Base-by-base conservation (phyloP, 2,797 vertebrate genomes). In the Morelia viridis region DNA sequence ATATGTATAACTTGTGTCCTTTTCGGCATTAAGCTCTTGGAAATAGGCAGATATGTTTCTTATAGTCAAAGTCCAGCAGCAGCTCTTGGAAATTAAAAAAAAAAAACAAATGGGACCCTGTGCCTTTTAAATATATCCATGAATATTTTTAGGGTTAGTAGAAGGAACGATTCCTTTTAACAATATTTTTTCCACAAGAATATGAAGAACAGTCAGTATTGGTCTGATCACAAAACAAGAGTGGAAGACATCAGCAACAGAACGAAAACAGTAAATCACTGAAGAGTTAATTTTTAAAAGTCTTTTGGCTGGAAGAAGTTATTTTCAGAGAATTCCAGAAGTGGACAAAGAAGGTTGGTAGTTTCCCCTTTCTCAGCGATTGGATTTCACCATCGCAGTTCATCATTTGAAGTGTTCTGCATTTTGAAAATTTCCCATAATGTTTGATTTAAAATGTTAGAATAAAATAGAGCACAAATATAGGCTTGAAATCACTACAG, bases 401-500 rank as follows among this genome's bases (percentile, higher is more conserved):
- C 26, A 89, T 76, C n/a, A 56, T 53, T 12, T 57, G 31, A 31
- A 89, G 35, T 57, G 26, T 11, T 41, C 24, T 3, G 53, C 24
- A 28, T 60, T 89, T 58, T 41, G 89, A 60, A 57, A 83, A 46
- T 35, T 35, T 58, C 9, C 88, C 89, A 62, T 83, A 22, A 31
- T 17, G 50, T 90, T 83, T 90, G 35, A 83, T 83, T 90, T 61
- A 76, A 2, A 76, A 35, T 76, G n/a, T 35, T 85, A 80, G 76
- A 46, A 80, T 87, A 90, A 90, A 85, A 56, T 65, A 90, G 90
- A 90, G 19, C 11, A 19, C 56, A 87, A 60, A 83, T 58, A 58
- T n/a, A 24, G 46, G 22, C 50, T 56, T 90, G 60, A 65, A 85
- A 90, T 56, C 80, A 90, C 1, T 15, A 53, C 17, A 1, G n/a